These are phyloP conservation scores for Rotaria socialis DNA, from an alignment of 2,888 invertebrate genomes.

Conservation along the genomic window DNA sequence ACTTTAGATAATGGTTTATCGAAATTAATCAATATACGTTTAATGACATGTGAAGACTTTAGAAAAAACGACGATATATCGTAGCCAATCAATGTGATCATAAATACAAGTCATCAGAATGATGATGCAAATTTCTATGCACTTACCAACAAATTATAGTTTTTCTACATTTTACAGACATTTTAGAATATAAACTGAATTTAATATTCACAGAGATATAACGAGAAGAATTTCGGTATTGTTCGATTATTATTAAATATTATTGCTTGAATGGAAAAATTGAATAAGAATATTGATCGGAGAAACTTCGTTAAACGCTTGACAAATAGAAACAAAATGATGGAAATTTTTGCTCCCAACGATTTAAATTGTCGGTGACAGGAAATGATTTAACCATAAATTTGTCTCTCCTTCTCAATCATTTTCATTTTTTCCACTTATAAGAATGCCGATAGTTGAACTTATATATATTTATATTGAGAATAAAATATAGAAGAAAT, in stretches of 20 bases:
- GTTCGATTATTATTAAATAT: not conserved
- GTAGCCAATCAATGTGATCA: no score
- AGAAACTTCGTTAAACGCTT: not conserved
- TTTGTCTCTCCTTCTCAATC: not conserved
- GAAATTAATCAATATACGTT: no score
- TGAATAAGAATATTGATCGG: not conserved
- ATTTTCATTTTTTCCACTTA: not conserved
- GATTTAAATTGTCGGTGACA: not conserved
- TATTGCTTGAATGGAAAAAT: not conserved
- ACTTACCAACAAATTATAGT: no score
- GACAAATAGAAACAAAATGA: not conserved
- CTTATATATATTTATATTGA: no score
- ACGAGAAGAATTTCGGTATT: not conserved
- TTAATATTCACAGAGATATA: not conserved
- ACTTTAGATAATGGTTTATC: no score
- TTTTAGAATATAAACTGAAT: no score
- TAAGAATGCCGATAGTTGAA: not conserved
- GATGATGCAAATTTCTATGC: no score
- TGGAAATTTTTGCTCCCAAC: not conserved
- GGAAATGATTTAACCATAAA: not conserved
- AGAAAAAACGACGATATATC: no score
- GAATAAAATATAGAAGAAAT: not conserved
- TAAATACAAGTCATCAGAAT: no score
- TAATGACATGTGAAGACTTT: no score
- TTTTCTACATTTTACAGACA: no score